phyloP scores from a whole-genome alignment of 2,888 invertebrate genomes.

The Eupithecia vulgata region DNA sequence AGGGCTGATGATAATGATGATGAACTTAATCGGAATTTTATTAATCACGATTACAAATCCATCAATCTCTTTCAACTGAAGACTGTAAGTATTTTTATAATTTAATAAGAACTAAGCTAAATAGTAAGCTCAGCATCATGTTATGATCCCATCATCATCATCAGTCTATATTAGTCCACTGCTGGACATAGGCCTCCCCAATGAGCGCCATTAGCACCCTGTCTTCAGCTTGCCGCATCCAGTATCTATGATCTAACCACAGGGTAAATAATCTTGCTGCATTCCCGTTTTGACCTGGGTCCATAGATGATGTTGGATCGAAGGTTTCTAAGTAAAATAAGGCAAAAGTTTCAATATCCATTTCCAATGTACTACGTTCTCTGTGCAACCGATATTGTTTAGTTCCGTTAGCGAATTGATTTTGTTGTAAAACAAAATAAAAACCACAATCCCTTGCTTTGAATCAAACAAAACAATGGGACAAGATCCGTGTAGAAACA shows the following conservation, averaged over 20 bases:
- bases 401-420: not conserved
- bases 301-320: not conserved
- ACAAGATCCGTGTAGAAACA: not conserved
- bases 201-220: no score
- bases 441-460: not conserved
- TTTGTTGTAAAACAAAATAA: not conserved
- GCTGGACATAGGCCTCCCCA: no score
- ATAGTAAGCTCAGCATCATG: no score
- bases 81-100: not conserved
- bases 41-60: not conserved
- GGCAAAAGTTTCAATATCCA: not conserved
- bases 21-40: not conserved
- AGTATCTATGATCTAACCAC: no score
- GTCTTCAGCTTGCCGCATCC: no score
- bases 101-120: no score
- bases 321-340: not conserved
- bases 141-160: no score
- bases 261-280: no score
- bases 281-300: no score
- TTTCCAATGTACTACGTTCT: not conserved
- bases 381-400: conserved; percentile 4
- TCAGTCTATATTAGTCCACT: no score
- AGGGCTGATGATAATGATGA: no score
- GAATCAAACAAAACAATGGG: not conserved
- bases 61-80: not conserved